Evolutionary conservation across 2,113 vertebrate genomes (phyloP).

Genomic region (Nyctibius bracteatus): DNA sequence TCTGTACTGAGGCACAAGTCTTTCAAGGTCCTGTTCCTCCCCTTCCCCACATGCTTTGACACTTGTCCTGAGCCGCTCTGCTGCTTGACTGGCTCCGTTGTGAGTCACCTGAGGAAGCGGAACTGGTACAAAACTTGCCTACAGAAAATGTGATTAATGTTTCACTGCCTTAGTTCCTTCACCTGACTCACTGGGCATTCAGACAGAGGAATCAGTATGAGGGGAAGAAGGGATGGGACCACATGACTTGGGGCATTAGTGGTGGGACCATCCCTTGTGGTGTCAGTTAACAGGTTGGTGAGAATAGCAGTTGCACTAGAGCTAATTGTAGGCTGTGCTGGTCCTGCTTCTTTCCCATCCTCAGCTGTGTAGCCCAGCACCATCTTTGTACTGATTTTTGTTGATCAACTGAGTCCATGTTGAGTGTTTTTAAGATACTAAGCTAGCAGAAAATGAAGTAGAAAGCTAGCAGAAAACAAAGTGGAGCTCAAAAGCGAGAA

Average conservation of each 20-base stretch:
- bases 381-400: neutral
- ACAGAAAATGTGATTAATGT: neutral
- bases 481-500: neutral
- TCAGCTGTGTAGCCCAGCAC: neutral
- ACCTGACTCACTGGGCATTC: neutral
- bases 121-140: neutral
- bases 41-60: neutral
- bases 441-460: neutral
- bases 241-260: fast-evolving
- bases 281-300: neutral
- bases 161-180: neutral
- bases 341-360: neutral
- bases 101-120: neutral
- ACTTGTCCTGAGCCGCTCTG: neutral
- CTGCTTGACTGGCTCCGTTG: neutral
- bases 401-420: neutral
- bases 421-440: neutral
- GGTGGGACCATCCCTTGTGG: neutral
- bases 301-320: neutral
- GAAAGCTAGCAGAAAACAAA: neutral
- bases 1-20: neutral
- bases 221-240: neutral
- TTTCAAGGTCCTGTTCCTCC: neutral
- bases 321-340: neutral
- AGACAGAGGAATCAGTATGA: neutral